These are phyloP conservation scores for Heterotis niloticus DNA, from an alignment of 2,113 vertebrate genomes.

Conservation along the genomic window DNA sequence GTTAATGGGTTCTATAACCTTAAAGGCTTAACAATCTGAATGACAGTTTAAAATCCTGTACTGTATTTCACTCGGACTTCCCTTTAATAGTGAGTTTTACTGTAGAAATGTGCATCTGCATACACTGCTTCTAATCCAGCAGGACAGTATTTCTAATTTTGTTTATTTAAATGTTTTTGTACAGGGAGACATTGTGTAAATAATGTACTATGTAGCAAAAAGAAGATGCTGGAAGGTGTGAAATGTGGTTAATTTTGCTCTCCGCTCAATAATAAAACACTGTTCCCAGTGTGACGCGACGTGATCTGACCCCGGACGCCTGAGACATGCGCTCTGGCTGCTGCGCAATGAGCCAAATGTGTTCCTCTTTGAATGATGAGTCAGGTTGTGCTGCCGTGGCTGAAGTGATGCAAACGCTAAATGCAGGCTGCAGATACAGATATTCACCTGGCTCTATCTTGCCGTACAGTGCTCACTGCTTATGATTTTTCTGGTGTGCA, in stretches of 20 bases:
- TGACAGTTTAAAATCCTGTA: neutral
- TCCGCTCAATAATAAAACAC: neutral
- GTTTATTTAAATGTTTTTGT: constrained; percentile 2
- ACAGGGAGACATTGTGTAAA: neutral
- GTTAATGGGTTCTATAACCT: neutral
- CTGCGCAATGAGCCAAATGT: neutral
- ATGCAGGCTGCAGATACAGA: neutral
- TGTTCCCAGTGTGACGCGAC: neutral
- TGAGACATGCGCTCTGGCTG: neutral
- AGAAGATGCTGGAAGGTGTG: neutral
- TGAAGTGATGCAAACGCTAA: neutral
- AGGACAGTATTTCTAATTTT: neutral
- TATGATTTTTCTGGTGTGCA: neutral
- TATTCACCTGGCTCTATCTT: neutral
- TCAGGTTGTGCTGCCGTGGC: neutral
- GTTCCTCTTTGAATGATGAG: neutral
- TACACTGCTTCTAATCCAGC: neutral
- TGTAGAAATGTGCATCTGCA: neutral
- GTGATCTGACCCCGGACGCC: neutral
- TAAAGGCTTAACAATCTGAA: too few relatives aligned
- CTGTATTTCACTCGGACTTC: constrained; percentile 12
- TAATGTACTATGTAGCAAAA: neutral
- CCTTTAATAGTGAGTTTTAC: neutral
- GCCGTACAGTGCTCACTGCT: neutral
- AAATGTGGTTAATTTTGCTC: neutral